These are phyloP conservation scores for Empis livida DNA, from an alignment of 2,888 invertebrate species.

Conservation along the genomic window DNA sequence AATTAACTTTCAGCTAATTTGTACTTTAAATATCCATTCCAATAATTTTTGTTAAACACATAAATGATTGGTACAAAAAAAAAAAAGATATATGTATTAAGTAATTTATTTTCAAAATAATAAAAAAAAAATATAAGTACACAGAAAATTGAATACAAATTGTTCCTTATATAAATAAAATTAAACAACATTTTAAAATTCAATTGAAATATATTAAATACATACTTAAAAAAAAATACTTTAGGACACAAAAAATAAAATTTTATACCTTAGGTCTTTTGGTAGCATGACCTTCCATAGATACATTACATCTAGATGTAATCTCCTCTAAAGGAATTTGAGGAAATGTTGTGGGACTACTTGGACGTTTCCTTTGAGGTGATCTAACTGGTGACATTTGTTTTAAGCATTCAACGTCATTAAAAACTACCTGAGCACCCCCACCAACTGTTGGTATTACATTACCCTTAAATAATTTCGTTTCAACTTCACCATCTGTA, in stretches of 20 bases:
- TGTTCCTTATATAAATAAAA: too few species aligned
- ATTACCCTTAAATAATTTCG: conserved; percentile 86
- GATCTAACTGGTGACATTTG: conserved; percentile 60
- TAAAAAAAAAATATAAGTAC: too few species aligned
- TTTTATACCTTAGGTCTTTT: conserved; percentile 31
- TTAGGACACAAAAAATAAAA: neutral
- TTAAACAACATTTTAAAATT: too few species aligned
- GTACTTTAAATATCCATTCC: too few species aligned
- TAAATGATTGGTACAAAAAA: too few species aligned
- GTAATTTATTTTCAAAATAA: too few species aligned
- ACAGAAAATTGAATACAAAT: too few species aligned
- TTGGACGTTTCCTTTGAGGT: conserved; percentile 34
- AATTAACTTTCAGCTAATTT: too few species aligned
- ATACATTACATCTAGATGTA: conserved; percentile 30
- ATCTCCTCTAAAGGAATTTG: conserved; percentile 20
- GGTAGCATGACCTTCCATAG: conserved; percentile 33
- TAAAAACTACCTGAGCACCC: conserved; percentile 89
- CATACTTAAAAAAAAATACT: too few species aligned
- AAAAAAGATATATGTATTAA: too few species aligned
- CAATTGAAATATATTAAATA: too few species aligned
- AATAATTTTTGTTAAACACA: too few species aligned
- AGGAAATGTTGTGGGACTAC: conserved; percentile 17
- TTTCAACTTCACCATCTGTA: conserved; percentile 84
- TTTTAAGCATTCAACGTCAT: conserved; percentile 81
- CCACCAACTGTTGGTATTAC: conserved; percentile 89